Percentiles rank a stretch among this genome's conserved stretches.
phyloP scores from a whole-genome alignment of 2,888 invertebrate genomes.

The Cantharis rustica region DNA sequence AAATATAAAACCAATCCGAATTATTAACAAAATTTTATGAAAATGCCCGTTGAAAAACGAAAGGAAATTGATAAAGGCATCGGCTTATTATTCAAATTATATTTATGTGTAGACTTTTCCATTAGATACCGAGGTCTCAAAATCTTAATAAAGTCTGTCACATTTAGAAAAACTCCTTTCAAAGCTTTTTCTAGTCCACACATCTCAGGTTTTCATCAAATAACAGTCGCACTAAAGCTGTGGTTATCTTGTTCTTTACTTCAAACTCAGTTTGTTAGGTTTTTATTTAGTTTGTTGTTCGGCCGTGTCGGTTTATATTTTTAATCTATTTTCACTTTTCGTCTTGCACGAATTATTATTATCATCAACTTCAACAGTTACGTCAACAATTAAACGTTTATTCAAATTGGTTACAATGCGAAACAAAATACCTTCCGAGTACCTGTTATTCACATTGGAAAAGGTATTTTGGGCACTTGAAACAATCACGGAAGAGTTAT shows the following conservation, averaged over 20 bases:
- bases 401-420: not conserved
- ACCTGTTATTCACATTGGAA: not conserved
- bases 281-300: not conserved
- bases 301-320: not conserved
- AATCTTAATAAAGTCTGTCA: not conserved
- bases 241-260: not conserved
- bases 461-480: not conserved
- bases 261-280: not conserved
- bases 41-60: not conserved
- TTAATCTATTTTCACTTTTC: not conserved
- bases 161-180: not conserved
- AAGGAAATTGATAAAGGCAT: not conserved
- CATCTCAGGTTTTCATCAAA: not conserved
- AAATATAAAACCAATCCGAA: slow-evolving; percentile 2
- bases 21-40: not conserved
- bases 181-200: not conserved
- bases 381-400: not conserved
- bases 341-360: not conserved
- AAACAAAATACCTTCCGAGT: not conserved
- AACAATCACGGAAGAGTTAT: not conserved
- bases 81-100: not conserved
- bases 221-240: not conserved
- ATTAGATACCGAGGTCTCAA: not conserved
- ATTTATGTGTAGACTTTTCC: not conserved
- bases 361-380: not conserved